Base-by-base conservation (phyloP, 2,888 invertebrate genomes). In the Drosophila anomalata region DNA sequence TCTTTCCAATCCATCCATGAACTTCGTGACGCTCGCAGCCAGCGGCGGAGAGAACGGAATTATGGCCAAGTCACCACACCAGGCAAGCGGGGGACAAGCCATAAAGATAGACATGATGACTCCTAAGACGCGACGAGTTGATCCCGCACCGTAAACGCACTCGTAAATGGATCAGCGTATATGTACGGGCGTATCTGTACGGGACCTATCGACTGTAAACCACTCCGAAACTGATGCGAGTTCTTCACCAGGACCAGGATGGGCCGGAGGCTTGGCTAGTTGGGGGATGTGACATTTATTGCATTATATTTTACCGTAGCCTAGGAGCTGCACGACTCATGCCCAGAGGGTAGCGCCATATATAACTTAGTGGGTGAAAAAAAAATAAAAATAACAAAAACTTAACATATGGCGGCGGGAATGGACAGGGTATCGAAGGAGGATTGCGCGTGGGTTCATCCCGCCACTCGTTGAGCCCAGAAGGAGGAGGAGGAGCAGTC, bases 131-230 rank as follows among this genome's bases (percentile, higher is more conserved):
- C 31, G 63, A 65, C 46, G 24, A 24, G n/a, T 44, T 39, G 36
- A 63, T 51, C 33, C 58, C 61, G 29, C 17, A n/a, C 60, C 59
- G 17, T 59, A 61, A 46, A 63, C 47, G 39, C 65, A 53, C 46
- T 54, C 54, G 54, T 65, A 47, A 63, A 53, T 22, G 47, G 63
- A 47, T 54, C 47, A 60, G 9, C 22, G 22, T 24, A 24, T 24
- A 4, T 24, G 22, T 24, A 24, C 17, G 17, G 3, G 0, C 5
- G 22, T 24, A 24, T 24, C 22, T 24, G 22, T 24, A 29, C 26
- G 26, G 17, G 17, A 17, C 7, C 29, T 58, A 48, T 59, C 7
- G 58, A 33, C 48, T 48, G 22, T 53, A 62, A 53, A 65, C 47
- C 63, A 65, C 31, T 46, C n/a, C 17, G 17, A 53, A 62, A 47